Evolutionary conservation across 2,888 invertebrate genomes (phyloP), one percentile per base, ranked within the genome.

Genomic region (Electrophaes corylata): DNA sequence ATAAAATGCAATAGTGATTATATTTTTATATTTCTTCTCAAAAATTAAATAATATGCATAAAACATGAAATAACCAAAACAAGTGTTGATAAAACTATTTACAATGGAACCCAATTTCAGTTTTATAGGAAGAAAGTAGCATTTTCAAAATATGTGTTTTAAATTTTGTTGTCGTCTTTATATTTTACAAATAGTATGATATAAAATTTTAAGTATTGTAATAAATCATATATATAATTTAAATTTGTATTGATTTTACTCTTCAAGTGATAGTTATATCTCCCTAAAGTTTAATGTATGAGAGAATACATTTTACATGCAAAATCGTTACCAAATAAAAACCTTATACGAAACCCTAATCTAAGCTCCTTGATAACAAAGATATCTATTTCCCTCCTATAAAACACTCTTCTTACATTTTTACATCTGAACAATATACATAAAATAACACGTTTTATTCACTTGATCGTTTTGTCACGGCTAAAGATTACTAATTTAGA

Each of bases 1-100:
- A 63, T 79, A 83, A 88, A 88, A 89, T 89, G 88, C 88, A 88
- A 86, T 89, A 82, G 84, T 86, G 90, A 89, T 90, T 89, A 90
- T 91, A 89, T 88, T 87, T 81, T 75, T 75, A 65, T 65, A 65
- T 57, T 65, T 65, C 60, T 76, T 81, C 73, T 80, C 77, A 81
- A 80, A 86, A 87, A 86, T 88, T 84, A 88, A 86, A 78, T 78
- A 76, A 86, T 88, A 86, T 85, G 79, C 78, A 64, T 83, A 83
- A 87, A 85, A 88, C 81, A 86, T 78, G 79, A 80, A 81, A 79
- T 81, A 85, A 82, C 80, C 72, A 83, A 74, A 86, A 79, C 75
- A 83, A 81, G 79, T 76, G 64, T 71, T 72, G 71, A 79, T 82
- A 80, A 81, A 86, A 86, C 75, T 88, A 88, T 88, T 75, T 88